Base-by-base conservation (phyloP, 2,888 invertebrate species). In the Meandrusa payeni region DNA sequence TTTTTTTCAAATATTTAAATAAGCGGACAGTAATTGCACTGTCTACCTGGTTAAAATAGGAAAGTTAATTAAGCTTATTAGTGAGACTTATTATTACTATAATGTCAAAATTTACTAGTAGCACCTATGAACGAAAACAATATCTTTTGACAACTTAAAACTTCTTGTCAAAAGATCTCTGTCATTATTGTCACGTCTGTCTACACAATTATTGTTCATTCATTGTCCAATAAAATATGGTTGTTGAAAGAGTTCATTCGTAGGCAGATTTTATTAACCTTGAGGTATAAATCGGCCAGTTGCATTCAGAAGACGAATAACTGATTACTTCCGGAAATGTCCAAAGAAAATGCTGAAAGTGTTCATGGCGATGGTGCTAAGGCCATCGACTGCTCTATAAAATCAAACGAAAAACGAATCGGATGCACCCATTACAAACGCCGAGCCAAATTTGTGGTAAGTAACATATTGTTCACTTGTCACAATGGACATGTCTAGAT, bases 391-490 rank as follows among this genome's bases (percentile, higher is more conserved):
- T 52, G n/a, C n/a, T n/a, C n/a, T n/a, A n/a, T n/a, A n/a, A n/a
- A 61, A 49, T 64, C 52, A 43, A 60, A 55, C 51, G 83, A 83
- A 62, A 88, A 90, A 74, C 83, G 89, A 12, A 79, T 90, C 52
- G 95, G 95, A 45, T 95, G 95, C 80, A 91, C 92, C 57, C 95
- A 95, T 83, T 95, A 95, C 69, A 94, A 94, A 73, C 89, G 95
- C 62, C 92, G 94, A 73, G 94, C 94, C 33, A 94, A 95, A 86
- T 94, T 95, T 81, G 94, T 95, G 88, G 95, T 95, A 88, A 91
- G 93, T 88, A 47, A 5, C n/a, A n/a, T 27, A 42, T 38, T 24
- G 38, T 23, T 26, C 32, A 36, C 6, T 36, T 44, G n/a, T n/a
- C n/a, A n/a, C 41, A 34, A 10, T n/a, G n/a, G 17, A 48, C 33